Conservation (phyloP, 2,113 vertebrate species). For the Macaca fascicularis region DNA sequence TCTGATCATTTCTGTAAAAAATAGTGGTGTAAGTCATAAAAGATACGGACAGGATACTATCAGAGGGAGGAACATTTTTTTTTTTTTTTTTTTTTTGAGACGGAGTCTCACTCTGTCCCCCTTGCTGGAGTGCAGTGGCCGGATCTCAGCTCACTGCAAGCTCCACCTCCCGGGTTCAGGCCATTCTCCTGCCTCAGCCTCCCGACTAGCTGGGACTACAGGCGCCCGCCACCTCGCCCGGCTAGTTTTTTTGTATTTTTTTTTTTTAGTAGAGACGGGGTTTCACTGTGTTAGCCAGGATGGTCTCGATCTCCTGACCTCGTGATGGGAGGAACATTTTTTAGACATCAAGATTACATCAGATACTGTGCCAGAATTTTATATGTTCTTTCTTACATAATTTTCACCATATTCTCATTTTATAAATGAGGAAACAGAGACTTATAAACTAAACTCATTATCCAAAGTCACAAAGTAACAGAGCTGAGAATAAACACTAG, state of each 20-base stretch:
- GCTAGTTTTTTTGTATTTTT: too few relatives aligned
- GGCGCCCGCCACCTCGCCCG: too few relatives aligned
- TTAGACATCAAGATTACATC: neutral
- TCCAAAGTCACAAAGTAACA: neutral
- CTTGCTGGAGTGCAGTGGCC: too few relatives aligned
- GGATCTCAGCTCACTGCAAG: too few relatives aligned
- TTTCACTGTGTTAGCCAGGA: too few relatives aligned
- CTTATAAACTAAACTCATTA: neutral
- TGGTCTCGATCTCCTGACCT: too few relatives aligned
- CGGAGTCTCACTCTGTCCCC: too few relatives aligned
- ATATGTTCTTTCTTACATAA: neutral
- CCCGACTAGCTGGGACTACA: too few relatives aligned
- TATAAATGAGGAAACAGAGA: constrained; percentile 30
- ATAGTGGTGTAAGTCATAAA: neutral
- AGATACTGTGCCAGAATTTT: neutral
- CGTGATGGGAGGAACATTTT: neutral
- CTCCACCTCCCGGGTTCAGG: too few relatives aligned
- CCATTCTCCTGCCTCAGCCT: too few relatives aligned
- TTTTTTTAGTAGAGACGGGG: too few relatives aligned
- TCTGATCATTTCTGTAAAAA: neutral
- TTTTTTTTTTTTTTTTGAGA: too few relatives aligned
- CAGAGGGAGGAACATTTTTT: neutral
- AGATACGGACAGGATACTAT: neutral
- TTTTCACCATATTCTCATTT: constrained; percentile 1
- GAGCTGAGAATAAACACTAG: neutral